A percentile compares a stretch with the other conserved stretches of the same genome.
Evolutionary conservation across 2,113 vertebrate species (phyloP).

Genomic region (Ophthalmolycus amberensis): DNA sequence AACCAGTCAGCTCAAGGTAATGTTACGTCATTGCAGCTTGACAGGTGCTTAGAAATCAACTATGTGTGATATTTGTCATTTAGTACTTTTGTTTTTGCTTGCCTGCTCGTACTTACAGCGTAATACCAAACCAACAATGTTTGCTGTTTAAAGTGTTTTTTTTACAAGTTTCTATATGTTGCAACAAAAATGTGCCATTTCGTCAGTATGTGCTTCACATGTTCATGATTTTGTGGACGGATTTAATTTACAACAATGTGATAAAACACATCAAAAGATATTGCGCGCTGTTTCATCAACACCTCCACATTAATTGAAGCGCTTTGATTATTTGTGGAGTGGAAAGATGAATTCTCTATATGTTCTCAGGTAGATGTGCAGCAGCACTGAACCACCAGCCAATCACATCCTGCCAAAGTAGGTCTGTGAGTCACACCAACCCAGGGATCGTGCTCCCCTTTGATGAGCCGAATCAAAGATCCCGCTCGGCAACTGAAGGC

Average conservation of each 20-base stretch:
- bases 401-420: slow-evolving; percentile 53
- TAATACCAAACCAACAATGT: no score
- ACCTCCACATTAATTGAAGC: slow-evolving; percentile 28
- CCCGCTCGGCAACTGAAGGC: slow-evolving; percentile 62
- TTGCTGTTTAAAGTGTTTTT: no score
- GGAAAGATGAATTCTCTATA: slow-evolving; percentile 21
- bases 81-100: neutral
- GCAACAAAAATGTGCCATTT: neutral
- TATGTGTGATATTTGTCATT: neutral
- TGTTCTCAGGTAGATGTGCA: neutral
- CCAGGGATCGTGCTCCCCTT: slow-evolving; percentile 56
- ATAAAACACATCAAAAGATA: slow-evolving; percentile 43
- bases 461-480: slow-evolving; percentile 75
- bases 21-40: neutral
- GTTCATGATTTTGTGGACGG: slow-evolving; percentile 8
- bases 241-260: slow-evolving; percentile 27
- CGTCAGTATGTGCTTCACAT: neutral
- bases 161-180: neutral
- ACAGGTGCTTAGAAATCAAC: neutral
- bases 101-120: no score
- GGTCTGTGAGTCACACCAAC: slow-evolving; percentile 57
- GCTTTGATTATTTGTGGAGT: slow-evolving; percentile 42
- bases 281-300: slow-evolving; percentile 56
- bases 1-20: slow-evolving; percentile 27
- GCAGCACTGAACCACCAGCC: slow-evolving; percentile 23